phyloP scores from a whole-genome alignment of 2,797 vertebrate genomes.

The Acanthis flammea region DNA sequence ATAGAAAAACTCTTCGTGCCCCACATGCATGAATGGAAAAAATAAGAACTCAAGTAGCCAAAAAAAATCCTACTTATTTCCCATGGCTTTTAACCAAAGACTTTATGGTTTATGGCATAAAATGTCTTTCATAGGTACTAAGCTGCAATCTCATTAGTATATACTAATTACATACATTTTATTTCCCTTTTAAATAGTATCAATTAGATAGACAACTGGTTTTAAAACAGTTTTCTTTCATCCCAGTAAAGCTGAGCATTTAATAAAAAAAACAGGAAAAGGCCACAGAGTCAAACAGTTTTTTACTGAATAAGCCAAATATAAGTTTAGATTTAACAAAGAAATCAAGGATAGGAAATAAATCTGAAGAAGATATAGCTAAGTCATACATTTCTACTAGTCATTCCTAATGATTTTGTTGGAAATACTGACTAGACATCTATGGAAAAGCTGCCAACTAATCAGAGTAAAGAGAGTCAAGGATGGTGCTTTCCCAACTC shows the following conservation, averaged over 20 bases:
- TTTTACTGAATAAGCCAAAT: not conserved
- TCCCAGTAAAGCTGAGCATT: not conserved
- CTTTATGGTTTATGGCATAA: slow-evolving; percentile 14
- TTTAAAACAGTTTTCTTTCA: not conserved
- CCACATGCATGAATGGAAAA: slow-evolving; percentile 53
- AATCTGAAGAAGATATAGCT: not conserved
- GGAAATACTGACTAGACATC: not conserved
- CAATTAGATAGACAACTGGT: not conserved
- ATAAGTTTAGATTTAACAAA: not conserved
- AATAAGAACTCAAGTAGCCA: slow-evolving; percentile 38
- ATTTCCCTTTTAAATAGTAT: not conserved
- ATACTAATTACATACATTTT: not conserved
- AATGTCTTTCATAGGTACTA: not conserved
- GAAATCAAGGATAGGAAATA: not conserved
- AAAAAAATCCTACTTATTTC: slow-evolving; percentile 46
- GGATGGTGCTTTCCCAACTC: not conserved
- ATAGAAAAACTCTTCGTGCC: slow-evolving; percentile 30
- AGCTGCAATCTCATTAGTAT: not conserved
- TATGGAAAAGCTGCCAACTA: not conserved
- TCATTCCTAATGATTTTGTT: not conserved
- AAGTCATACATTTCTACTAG: not conserved
- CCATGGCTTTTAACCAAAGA: slow-evolving; percentile 26
- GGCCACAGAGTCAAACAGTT: not conserved
- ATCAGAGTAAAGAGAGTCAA: not conserved
- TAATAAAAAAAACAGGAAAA: not conserved